Evolutionary conservation across 1,140 invertebrate species (phyloP), one percentile per base, ranked within the genome.

Genomic region (Scaptomyza graminum): DNA sequence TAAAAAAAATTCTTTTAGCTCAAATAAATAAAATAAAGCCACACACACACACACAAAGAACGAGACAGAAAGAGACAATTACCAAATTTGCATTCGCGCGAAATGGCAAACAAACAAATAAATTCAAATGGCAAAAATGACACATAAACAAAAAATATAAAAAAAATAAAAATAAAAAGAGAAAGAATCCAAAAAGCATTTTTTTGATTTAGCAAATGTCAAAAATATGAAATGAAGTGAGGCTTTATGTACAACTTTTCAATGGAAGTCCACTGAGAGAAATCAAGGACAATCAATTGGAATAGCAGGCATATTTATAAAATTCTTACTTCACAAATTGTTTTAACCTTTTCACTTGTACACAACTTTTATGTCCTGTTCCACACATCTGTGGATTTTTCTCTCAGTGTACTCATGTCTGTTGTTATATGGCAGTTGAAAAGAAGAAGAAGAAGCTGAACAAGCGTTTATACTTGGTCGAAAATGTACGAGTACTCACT

Each of bases 61-160:
- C 46, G 11, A 41, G 34, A 67, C 50, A 49, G 11, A 52, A 55
- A 62, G 56, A 78, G 63, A 66, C 81, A 85, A 85, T 81, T 81
- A 84, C 80, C 70, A 81, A 87, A 87, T 87, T 87, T 87, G 78
- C 82, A 87, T 87, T 87, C 70, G 64, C 78, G 79, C 76, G 62
- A 82, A 82, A 69, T 79, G 60, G 64, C 79, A 87, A 87, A 88
- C 82, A 87, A 87, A 87, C 83, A 87, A 78, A 87, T 87, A 87
- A 87, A 87, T 87, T 87, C 78, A 82, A 87, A 82, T 47, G 76
- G 64, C 75, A 75, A 66, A 78, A 82, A 82, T 73, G 75, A 76
- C 74, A 88, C 75, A 87, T 80, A 79, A 87, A 85, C 63, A 77
- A 85, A 66, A 65, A 37, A 44, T 43, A 41, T 57, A 51, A 13